These are phyloP conservation scores for Melanostigma gelatinosum DNA, from an alignment of 2,113 vertebrate species.

Conservation along the genomic window DNA sequence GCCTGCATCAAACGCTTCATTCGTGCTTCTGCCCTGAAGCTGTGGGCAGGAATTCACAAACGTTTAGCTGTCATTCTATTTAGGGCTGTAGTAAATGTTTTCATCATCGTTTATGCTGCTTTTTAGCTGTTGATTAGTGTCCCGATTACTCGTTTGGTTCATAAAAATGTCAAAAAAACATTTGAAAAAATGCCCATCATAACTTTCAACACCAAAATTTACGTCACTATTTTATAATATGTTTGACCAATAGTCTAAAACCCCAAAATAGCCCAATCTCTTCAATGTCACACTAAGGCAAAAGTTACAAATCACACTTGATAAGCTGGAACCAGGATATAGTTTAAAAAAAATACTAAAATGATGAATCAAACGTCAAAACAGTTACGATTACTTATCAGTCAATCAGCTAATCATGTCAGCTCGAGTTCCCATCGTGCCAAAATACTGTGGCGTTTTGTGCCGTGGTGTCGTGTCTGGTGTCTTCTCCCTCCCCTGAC, in stretches of 20 bases:
- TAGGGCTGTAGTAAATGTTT: background rate
- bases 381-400: background rate
- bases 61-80: background rate
- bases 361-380: too few relatives aligned
- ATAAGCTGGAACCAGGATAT: background rate
- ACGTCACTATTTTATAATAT: background rate
- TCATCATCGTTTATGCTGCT: background rate
- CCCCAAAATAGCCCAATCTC: background rate
- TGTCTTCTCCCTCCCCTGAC: too few relatives aligned
- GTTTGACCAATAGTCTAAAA: background rate
- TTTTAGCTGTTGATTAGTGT: background rate
- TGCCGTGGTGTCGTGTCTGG: too few relatives aligned
- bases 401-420: background rate
- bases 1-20: background rate
- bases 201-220: background rate
- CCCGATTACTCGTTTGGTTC: too few relatives aligned
- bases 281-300: background rate
- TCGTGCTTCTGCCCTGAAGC: background rate
- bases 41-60: conserved; percentile 15
- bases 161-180: background rate
- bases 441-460: background rate
- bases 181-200: background rate
- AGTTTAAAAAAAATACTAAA: too few relatives aligned
- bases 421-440: background rate
- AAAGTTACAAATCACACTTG: background rate